A percentile compares a stretch with the other conserved stretches of the same genome.
phyloP scores from a whole-genome alignment of 2,113 vertebrate species.

The Psittacara wagleri region DNA sequence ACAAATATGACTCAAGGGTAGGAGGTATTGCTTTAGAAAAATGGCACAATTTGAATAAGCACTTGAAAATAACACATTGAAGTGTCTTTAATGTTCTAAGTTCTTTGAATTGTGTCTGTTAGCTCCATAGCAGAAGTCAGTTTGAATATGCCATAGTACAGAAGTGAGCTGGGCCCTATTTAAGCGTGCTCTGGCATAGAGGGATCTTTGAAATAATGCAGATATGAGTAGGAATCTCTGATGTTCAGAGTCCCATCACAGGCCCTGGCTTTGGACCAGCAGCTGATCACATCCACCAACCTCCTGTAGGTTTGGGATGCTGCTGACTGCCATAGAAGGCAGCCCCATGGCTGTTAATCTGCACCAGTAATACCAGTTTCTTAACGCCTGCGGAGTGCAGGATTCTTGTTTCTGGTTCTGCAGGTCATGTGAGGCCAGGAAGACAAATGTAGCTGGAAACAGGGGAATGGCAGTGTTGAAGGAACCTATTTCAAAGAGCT shows the following conservation, averaged over 20 bases:
- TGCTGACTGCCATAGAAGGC: neutral
- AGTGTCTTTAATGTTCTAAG: slow-evolving; percentile 11
- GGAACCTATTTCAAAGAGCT: neutral
- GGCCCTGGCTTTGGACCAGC: neutral
- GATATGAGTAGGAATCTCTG: neutral
- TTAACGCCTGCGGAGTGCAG: neutral
- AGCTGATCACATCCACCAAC: neutral
- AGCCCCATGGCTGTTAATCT: neutral
- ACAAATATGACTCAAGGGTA: slow-evolving; percentile 22
- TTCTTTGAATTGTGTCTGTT: slow-evolving; percentile 20
- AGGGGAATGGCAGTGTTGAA: neutral
- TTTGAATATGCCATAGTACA: neutral
- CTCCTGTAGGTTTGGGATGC: neutral
- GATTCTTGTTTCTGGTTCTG: neutral
- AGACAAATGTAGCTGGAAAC: neutral
- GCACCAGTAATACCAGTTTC: neutral
- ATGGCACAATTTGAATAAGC: slow-evolving; percentile 44
- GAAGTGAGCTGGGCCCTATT: neutral
- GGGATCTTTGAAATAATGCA: neutral
- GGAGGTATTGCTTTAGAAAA: slow-evolving; percentile 45
- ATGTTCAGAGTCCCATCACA: neutral
- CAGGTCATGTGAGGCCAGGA: neutral
- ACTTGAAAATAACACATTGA: slow-evolving; percentile 7
- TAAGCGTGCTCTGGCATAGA: neutral
- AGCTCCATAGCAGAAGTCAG: neutral